Evolutionary conservation across 2,113 vertebrate genomes (phyloP), one percentile per base, ranked within the genome.

Genomic region (Chaenocephalus aceratus): DNA sequence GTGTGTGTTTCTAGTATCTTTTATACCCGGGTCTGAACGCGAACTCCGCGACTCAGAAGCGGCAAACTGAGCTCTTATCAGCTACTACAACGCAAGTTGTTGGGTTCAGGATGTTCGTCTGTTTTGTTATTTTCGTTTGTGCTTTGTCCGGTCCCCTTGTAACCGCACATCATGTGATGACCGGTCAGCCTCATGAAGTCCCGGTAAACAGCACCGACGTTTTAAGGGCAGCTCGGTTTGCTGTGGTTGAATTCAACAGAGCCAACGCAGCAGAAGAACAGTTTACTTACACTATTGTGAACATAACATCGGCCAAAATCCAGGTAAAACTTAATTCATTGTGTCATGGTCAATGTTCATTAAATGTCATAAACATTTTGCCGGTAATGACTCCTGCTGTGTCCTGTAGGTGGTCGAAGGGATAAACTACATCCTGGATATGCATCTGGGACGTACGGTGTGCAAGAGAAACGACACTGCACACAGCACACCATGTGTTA

Each of bases 351-450:
- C 8, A 46, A 11, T 4, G 5, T 45, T 10, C 0, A 14, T 12
- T 5, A 46, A 4, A 30, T 45, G 11, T 4, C 18, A n/a, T 48
- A n/a, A 10, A 15, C 21, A 54, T 12, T 4, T 49, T 16, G 14
- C 2, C 3, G 16, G 3, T 1, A 11, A 16, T 41, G 30, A 58
- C 2, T 14, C 13, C 1, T 54, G 21, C 10, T 26, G 2, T 44
- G 53, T 48, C 14, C 11, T 58, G 18, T 5, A 91, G 91, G 8
- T 86, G 14, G 86, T 88, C 6, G 69, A 68, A 0, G 86, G 88
- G 11, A 53, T 85, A 49, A 86, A 91, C n/a, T 92, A 84, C 80
- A 86, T 89, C 60, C 72, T 90, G 54, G 82, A 86, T 0, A 8
- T 84, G 65, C 41, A 56, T 34, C 66, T 91, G 30, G 80, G 54